A percentile compares a stretch with the other conserved stretches of the same genome.
Conservation (phyloP, 1,140 invertebrate species). For the Pseudomyrmex dendroicus region DNA sequence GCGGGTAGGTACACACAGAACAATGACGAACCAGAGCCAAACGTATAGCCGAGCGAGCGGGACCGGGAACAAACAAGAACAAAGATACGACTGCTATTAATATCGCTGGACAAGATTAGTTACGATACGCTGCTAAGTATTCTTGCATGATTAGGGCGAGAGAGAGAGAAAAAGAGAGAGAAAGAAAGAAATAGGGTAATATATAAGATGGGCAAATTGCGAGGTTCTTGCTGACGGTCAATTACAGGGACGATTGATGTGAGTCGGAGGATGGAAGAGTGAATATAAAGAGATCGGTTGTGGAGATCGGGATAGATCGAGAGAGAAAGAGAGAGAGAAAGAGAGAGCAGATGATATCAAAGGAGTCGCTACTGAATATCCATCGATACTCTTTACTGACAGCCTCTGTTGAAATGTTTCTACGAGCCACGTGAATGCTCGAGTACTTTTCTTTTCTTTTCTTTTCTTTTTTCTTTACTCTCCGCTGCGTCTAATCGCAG, state of each 20-base stretch:
- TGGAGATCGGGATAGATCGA: conserved; percentile 9
- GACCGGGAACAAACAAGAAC: conserved; percentile 86
- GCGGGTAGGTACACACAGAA: conserved; percentile 85
- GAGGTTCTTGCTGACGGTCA: conserved; percentile 60
- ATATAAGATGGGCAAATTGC: conserved; percentile 18
- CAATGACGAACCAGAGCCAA: conserved; percentile 85
- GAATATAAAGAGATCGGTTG: conserved; percentile 1
- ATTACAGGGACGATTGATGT: not conserved
- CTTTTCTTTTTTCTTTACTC: not conserved
- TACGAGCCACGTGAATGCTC: conserved; percentile 77
- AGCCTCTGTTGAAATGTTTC: conserved; percentile 78
- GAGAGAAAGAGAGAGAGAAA: conserved; percentile 5
- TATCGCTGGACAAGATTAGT: conserved; percentile 85
- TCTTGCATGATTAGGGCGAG: conserved; percentile 80
- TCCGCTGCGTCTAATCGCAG: conserved; percentile 57
- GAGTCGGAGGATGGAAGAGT: not conserved
- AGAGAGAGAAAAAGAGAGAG: conserved; percentile 48
- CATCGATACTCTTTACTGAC: conserved; percentile 68
- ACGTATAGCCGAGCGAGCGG: conserved; percentile 85
- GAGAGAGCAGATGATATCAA: conserved; percentile 44
- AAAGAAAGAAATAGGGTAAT: conserved; percentile 54
- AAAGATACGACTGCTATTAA: conserved; percentile 86
- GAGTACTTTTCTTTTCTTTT: conserved; percentile 17
- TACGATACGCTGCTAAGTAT: conserved; percentile 81
- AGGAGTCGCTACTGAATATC: conserved; percentile 36